phyloP scores from a whole-genome alignment of 2,113 vertebrate species.

The Synodontis membranacea region DNA sequence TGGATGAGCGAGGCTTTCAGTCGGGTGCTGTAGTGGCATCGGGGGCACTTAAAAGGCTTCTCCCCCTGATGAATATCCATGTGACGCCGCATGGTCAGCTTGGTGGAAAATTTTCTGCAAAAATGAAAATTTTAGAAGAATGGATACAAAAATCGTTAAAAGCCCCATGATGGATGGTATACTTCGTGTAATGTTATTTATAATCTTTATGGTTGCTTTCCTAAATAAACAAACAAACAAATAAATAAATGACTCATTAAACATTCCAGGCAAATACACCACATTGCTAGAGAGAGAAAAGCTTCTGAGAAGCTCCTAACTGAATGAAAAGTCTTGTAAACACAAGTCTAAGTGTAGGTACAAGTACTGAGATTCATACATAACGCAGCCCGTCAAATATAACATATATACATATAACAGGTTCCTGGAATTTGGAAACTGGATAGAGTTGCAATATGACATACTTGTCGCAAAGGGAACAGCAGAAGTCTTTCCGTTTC shows the following conservation, averaged over 20 bases:
- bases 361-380: not conserved
- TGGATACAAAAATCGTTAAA: not conserved
- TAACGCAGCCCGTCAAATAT: not conserved
- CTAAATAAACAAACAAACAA: no score
- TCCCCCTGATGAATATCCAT: conserved; percentile 63
- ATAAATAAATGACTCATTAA: no score
- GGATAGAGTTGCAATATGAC: not conserved
- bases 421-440: not conserved
- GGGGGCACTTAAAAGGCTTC: conserved; percentile 68
- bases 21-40: conserved; percentile 63
- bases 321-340: no score
- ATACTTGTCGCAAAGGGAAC: conserved; percentile 67
- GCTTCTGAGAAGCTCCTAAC: no score
- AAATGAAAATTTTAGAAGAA: no score
- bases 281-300: no score
- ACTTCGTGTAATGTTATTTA: not conserved
- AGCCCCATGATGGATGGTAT: not conserved
- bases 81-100: conserved; percentile 70
- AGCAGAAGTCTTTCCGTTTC: conserved; percentile 55
- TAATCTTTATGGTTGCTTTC: not conserved
- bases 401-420: not conserved
- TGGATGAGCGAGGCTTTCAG: conserved; percentile 71
- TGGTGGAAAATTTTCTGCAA: conserved; percentile 71
- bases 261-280: no score
- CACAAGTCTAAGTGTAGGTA: no score